Conservation (phyloP, 2,888 invertebrate species). For the Dexiosoma caninum region DNA sequence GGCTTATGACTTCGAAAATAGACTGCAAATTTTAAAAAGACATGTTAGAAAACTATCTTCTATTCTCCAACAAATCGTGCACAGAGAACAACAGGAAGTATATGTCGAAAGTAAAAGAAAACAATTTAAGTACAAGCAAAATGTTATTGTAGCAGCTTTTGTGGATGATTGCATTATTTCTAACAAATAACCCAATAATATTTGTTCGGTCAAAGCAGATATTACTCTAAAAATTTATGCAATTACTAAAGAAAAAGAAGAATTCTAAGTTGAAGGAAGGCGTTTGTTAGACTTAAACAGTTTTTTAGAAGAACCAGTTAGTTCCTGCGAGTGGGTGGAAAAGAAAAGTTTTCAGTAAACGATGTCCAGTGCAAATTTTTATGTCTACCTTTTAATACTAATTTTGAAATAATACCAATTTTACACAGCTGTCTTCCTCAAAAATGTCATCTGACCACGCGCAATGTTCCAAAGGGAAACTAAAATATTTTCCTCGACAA, state of each 20-base stretch:
- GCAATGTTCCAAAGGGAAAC: slow-evolving; percentile 13
- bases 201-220: slow-evolving; percentile 5
- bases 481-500: slow-evolving; percentile 34
- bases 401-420: slow-evolving; percentile 44
- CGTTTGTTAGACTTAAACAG: slow-evolving; percentile 9
- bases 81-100: slow-evolving; percentile 8
- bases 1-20: slow-evolving; percentile 20
- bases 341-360: slow-evolving; percentile 6
- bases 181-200: slow-evolving; percentile 25
- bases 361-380: slow-evolving; percentile 31
- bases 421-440: slow-evolving; percentile 30
- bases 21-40: slow-evolving; percentile 29
- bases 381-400: slow-evolving; percentile 15
- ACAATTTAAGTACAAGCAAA: not conserved
- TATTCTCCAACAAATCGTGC: slow-evolving; percentile 36
- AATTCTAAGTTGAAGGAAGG: slow-evolving; percentile 7
- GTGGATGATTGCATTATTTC: slow-evolving; percentile 34
- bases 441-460: slow-evolving; percentile 22
- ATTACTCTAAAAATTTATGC: slow-evolving; percentile 38
- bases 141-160: slow-evolving; percentile 10
- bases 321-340: slow-evolving; percentile 36
- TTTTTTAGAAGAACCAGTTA: slow-evolving; percentile 19
- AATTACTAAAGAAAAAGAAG: not conserved
- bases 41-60: slow-evolving; percentile 37
- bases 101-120: slow-evolving; percentile 7